Evolutionary conservation across 2,888 invertebrate genomes (phyloP), one percentile per base, ranked within the genome.

Genomic region (Crematogaster levior): DNA sequence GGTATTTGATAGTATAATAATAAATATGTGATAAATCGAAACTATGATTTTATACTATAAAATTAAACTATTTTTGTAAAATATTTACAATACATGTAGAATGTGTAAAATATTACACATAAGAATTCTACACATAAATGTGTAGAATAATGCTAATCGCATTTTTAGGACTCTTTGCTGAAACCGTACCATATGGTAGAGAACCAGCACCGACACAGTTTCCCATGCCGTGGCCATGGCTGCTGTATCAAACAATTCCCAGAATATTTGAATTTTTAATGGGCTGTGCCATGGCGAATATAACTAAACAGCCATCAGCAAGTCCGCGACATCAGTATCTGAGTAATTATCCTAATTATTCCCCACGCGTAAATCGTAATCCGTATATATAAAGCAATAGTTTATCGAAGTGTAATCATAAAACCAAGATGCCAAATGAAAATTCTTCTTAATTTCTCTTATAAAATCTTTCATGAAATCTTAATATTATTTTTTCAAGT

Each of bases 261-360:
- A 93, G 95, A 56, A 89, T 92, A 18, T 90, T 95, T 73, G 95
- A 95, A 91, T 90, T 95, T 51, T 93, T 93, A 65, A 95, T 95
- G 94, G 95, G 95, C 48, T 95, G 95, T 83, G 95, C 95, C 40
- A 95, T 96, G 95, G 95, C 95, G 34, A 95, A 95, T 91, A 95
- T 96, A 85, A 95, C 95, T 68, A 95, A 95, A 82, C 95, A 95
- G 86, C 95, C 94, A 4, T 93, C 95, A 61, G 95, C 95, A 46
- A 95, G 94, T 86, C 94, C 94, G 21, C 93, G 94, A 43, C 94
- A 94, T 72, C 94, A 93, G 74, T 94, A 94, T 86, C 89, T 94
- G 46, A 91, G 91, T 83, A 91, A 91, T 77, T 94, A 94, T 70
- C 93, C 91, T 68, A 92, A 91, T 81, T 94, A 95, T 87, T 94